Percentiles rank a stretch among this genome's conserved stretches.
Evolutionary conservation across 2,888 invertebrate species (phyloP).

Genomic region (Acholoe squamosa): DNA sequence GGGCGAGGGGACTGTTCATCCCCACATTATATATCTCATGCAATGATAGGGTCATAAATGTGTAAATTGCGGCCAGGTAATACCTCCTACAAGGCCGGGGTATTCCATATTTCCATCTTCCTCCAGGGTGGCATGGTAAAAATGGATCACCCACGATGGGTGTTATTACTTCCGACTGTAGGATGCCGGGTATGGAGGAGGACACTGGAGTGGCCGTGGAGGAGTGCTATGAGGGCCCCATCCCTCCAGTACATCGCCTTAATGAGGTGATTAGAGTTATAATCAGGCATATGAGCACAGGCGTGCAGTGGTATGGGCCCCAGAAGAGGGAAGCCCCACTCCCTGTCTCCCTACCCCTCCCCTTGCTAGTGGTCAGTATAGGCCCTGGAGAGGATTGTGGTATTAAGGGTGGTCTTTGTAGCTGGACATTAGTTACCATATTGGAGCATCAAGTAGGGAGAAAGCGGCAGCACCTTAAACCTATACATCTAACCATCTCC

Average conservation of each 20-base stretch:
- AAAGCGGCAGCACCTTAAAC: too few relatives aligned
- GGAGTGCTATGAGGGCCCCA: not conserved
- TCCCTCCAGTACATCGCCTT: not conserved
- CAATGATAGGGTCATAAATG: slow-evolving; percentile 13
- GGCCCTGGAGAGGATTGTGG: not conserved
- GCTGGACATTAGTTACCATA: too few relatives aligned
- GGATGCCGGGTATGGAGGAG: not conserved
- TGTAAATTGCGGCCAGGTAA: not conserved
- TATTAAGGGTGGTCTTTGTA: too few relatives aligned
- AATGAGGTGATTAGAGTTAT: slow-evolving; percentile 34
- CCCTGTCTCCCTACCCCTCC: not conserved
- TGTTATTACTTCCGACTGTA: not conserved
- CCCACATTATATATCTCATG: slow-evolving; percentile 20
- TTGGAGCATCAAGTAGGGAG: too few relatives aligned
- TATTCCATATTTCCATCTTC: not conserved
- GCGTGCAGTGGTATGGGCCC: too few relatives aligned
- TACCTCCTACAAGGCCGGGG: not conserved
- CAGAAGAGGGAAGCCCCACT: too few relatives aligned
- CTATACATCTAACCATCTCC: too few relatives aligned
- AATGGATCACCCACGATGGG: not conserved
- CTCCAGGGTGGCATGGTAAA: not conserved
- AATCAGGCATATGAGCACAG: not conserved
- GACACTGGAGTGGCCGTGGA: not conserved
- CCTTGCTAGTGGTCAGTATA: not conserved
- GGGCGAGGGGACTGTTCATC: slow-evolving; percentile 1